A percentile compares a stretch with the other conserved stretches of the same genome.
These are phyloP conservation scores for Megaceryle alcyon DNA, from an alignment of 2,797 vertebrate species.

Conservation along the genomic window DNA sequence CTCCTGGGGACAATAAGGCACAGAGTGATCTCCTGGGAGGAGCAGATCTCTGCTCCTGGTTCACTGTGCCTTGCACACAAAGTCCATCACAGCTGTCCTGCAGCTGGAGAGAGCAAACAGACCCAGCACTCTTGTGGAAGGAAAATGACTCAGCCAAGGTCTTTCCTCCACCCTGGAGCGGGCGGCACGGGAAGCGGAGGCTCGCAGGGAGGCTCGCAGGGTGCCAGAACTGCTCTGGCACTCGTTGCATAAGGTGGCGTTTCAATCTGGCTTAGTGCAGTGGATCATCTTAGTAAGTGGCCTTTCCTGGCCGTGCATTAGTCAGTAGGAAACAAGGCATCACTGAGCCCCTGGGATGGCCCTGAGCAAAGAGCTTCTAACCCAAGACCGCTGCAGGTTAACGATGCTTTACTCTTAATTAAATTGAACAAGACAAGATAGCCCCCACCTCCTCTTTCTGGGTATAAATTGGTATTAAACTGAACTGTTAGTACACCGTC, in stretches of 20 bases:
- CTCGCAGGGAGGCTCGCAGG: background rate
- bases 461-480: background rate
- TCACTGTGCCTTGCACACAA: accelerated
- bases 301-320: background rate
- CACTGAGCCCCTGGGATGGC: background rate
- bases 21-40: background rate
- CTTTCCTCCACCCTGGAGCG: background rate
- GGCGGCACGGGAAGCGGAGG: background rate
- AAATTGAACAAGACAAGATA: background rate
- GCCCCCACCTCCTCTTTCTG: background rate
- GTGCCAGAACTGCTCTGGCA: background rate
- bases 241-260: background rate
- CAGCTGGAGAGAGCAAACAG: background rate
- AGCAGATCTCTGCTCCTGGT: background rate
- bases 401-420: background rate
- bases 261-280: background rate
- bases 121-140: background rate
- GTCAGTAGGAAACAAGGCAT: conserved; percentile 15
- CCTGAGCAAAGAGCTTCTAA: background rate
- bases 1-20: background rate
- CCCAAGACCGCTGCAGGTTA: background rate
- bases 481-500: accelerated
- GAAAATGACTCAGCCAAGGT: background rate
- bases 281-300: background rate
- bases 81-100: background rate